Evolutionary conservation across 2,888 invertebrate species (phyloP).

Genomic region (Cistogaster globosa): DNA sequence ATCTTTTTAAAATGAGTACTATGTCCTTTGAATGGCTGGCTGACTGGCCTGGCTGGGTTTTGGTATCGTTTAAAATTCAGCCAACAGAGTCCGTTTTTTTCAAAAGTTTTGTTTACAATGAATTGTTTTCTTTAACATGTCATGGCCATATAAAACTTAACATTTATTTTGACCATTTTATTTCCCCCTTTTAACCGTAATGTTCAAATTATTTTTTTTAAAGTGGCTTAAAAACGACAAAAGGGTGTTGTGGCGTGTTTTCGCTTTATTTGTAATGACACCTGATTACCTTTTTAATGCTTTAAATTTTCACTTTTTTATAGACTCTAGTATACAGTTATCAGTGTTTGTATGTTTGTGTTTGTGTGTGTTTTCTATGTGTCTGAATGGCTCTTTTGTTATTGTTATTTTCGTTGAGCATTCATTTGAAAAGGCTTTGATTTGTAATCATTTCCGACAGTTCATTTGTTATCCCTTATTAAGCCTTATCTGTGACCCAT

Average conservation of each 20-base stretch:
- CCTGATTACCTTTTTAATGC: constrained; percentile 72
- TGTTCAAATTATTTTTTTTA: constrained; percentile 36
- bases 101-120: constrained; percentile 26
- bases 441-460: constrained; percentile 71
- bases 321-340: not conserved
- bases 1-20: constrained; percentile 54
- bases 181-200: constrained; percentile 47
- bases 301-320: constrained; percentile 45
- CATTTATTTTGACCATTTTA: constrained; percentile 69
- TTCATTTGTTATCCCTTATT: constrained; percentile 69
- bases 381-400: constrained; percentile 44
- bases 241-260: constrained; percentile 70
- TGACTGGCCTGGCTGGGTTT: constrained; percentile 3
- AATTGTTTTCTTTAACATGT: constrained; percentile 67
- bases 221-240: constrained; percentile 41
- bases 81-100: constrained; percentile 46
- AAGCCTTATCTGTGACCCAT: constrained; percentile 67
- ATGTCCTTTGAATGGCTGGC: constrained; percentile 4
- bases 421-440: constrained; percentile 68
- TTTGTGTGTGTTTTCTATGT: not conserved
- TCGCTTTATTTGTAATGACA: constrained; percentile 71
- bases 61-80: constrained; percentile 38
- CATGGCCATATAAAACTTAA: constrained; percentile 63
- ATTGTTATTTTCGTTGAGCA: constrained; percentile 57
- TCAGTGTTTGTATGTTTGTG: not conserved